These are phyloP conservation scores for Antheraea mylitta DNA, from an alignment of 1,140 invertebrate species.

Conservation along the genomic window DNA sequence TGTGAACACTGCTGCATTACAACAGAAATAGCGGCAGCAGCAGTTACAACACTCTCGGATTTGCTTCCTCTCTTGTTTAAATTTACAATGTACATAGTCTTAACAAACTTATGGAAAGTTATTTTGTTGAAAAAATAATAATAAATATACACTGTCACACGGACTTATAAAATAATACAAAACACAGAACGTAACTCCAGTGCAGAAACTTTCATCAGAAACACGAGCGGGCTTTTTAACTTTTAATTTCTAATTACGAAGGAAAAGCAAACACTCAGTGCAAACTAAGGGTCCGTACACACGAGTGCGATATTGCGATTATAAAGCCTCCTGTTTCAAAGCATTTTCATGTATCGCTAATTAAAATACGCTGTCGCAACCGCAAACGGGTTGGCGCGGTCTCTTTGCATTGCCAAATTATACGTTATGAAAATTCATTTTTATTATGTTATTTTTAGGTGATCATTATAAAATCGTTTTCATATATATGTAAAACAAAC, in stretches of 20 bases:
- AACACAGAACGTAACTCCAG: neutral
- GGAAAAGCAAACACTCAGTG: slow-evolving; percentile 37
- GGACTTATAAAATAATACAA: too few species aligned
- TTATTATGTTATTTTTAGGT: slow-evolving; percentile 24
- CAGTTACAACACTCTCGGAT: too few species aligned
- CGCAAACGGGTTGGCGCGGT: slow-evolving; percentile 44
- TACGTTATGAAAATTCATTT: slow-evolving; percentile 62
- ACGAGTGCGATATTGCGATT: slow-evolving; percentile 52
- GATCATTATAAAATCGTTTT: slow-evolving; percentile 8
- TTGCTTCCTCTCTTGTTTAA: too few species aligned
- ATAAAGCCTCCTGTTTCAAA: slow-evolving; percentile 62
- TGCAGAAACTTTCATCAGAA: slow-evolving; percentile 15
- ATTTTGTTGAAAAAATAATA: too few species aligned
- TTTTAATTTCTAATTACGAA: slow-evolving; percentile 43
- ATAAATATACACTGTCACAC: too few species aligned
- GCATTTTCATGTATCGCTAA: slow-evolving; percentile 77
- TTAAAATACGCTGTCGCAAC: slow-evolving; percentile 74
- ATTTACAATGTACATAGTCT: too few species aligned
- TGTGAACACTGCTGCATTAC: too few species aligned
- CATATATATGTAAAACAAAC: neutral
- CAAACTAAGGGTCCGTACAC: slow-evolving; percentile 43
- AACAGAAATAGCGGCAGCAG: too few species aligned
- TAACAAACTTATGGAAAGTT: too few species aligned
- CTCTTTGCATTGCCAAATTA: slow-evolving; percentile 48
- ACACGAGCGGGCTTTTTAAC: slow-evolving; percentile 35